Conservation (phyloP, 2,797 vertebrate genomes). For the Varecia variegata region DNA sequence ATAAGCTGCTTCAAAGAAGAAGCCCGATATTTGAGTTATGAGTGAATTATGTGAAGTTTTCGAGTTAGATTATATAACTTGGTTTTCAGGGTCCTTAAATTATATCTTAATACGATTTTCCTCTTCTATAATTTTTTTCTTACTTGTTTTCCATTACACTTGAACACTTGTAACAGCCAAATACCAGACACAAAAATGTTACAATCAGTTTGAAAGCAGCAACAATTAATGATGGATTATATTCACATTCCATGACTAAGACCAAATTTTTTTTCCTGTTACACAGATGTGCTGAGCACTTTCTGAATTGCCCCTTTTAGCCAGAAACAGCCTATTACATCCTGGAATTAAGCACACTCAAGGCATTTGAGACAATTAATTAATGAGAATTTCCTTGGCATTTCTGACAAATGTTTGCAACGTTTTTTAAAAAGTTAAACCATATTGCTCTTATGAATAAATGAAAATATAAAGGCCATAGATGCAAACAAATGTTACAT, state of each 20-base stretch:
- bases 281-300: slow-evolving; percentile 3
- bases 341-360: neutral
- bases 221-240: neutral
- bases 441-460: slow-evolving; percentile 55
- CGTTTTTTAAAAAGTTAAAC: slow-evolving; percentile 50
- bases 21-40: slow-evolving; percentile 76
- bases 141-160: slow-evolving; percentile 12
- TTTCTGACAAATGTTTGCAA: slow-evolving; percentile 72
- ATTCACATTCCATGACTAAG: slow-evolving; percentile 22
- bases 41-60: slow-evolving; percentile 76
- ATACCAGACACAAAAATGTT: neutral
- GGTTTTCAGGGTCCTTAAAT: neutral
- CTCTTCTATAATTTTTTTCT: neutral
- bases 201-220: neutral
- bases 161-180: neutral
- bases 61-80: slow-evolving; percentile 12
- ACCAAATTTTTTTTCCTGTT: neutral
- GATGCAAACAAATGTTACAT: slow-evolving; percentile 40
- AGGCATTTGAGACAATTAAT: neutral
- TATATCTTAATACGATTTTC: neutral
- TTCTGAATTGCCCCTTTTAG: neutral
- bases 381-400: neutral
- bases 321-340: slow-evolving; percentile 46
- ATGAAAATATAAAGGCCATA: slow-evolving; percentile 37
- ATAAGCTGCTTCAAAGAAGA: slow-evolving; percentile 82